Conservation (phyloP, 2,113 vertebrate genomes). For the Aviceda subcristata region DNA sequence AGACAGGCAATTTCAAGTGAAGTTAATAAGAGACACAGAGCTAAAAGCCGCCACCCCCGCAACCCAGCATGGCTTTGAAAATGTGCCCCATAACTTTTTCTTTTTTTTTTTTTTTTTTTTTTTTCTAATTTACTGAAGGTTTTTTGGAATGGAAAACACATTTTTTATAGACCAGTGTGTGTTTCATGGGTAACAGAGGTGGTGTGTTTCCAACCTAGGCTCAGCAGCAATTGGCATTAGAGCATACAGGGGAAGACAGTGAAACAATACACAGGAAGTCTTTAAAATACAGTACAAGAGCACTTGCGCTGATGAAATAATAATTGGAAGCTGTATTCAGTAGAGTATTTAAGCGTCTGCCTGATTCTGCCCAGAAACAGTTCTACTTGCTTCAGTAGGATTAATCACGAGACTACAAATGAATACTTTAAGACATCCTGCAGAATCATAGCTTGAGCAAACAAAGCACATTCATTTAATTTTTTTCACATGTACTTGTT, state of each 20-base stretch:
- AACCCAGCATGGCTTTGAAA: neutral
- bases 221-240: neutral
- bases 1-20: neutral
- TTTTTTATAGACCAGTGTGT: neutral
- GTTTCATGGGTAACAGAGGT: neutral
- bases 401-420: neutral
- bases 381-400: neutral
- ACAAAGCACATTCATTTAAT: neutral
- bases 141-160: neutral
- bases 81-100: neutral
- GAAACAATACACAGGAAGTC: neutral
- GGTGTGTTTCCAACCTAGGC: neutral
- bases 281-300: slow-evolving; percentile 17
- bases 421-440: neutral
- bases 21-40: neutral
- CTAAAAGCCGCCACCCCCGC: neutral
- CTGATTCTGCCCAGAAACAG: neutral
- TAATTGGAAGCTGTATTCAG: neutral
- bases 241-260: neutral
- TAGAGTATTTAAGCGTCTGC: neutral
- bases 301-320: neutral
- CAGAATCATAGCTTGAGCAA: neutral
- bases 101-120: neutral
- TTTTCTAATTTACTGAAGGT: neutral
- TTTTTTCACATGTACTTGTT: neutral